phyloP scores from a whole-genome alignment of 2,113 vertebrate genomes.

The Corythoichthys intestinalis region DNA sequence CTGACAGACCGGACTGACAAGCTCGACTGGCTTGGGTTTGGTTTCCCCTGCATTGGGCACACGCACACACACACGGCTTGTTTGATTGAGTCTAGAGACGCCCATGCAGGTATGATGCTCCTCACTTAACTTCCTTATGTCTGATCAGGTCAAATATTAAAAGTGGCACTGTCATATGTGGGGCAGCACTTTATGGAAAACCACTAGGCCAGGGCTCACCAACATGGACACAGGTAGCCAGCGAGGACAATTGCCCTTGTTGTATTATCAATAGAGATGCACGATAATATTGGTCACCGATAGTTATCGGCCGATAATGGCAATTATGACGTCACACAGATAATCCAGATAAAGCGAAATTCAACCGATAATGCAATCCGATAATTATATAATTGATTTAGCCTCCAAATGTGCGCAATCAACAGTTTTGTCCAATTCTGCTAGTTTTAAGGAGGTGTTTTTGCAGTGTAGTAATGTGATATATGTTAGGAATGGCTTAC shows the following conservation, averaged over 20 bases:
- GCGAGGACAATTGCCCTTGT: neutral
- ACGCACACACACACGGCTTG: conserved; percentile 26
- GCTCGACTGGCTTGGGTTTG: conserved; percentile 71
- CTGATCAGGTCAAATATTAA: neutral
- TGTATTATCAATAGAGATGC: neutral
- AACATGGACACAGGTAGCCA: too few relatives aligned
- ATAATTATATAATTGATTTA: too few relatives aligned
- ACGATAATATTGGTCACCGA: too few relatives aligned
- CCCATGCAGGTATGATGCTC: conserved; percentile 25
- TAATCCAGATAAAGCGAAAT: too few relatives aligned
- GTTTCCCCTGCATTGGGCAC: conserved; percentile 49
- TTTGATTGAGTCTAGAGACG: conserved; percentile 53
- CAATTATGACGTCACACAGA: too few relatives aligned
- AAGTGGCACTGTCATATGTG: neutral
- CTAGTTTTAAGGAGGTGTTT: too few relatives aligned
- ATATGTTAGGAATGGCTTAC: too few relatives aligned
- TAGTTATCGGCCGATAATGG: too few relatives aligned
- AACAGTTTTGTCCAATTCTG: too few relatives aligned
- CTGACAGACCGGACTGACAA: conserved; percentile 70
- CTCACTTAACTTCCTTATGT: neutral
- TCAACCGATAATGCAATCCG: too few relatives aligned
- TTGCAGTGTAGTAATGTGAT: too few relatives aligned
- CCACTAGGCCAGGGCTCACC: neutral
- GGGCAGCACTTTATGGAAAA: neutral
- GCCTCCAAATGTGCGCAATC: too few relatives aligned